phyloP scores from a whole-genome alignment of 2,888 invertebrate genomes.

The Plemyria rubiginata region DNA sequence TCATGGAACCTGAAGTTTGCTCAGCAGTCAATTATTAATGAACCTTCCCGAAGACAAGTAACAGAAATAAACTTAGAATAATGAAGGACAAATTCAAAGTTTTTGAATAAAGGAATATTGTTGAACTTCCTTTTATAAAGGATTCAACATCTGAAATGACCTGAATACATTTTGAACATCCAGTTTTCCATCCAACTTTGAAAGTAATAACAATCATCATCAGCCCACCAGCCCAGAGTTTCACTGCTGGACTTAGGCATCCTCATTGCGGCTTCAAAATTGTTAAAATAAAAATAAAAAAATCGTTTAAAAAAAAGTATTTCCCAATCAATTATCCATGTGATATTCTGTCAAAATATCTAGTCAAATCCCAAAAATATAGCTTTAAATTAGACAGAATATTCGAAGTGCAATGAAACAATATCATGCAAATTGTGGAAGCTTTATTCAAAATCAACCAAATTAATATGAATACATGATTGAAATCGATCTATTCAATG shows the following conservation, averaged over 20 bases:
- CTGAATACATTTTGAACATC: constrained; percentile 1
- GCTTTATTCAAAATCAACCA: constrained; percentile 25
- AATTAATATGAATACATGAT: constrained; percentile 16
- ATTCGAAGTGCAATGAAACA: constrained; percentile 15
- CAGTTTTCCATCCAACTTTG: constrained; percentile 3
- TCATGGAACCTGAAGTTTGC: constrained; percentile 19
- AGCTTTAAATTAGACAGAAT: neutral
- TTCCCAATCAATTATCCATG: no score
- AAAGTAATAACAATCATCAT: no score
- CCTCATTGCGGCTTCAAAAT: no score
- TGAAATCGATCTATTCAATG: constrained; percentile 6
- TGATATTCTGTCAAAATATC: no score
- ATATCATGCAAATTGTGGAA: constrained; percentile 15
- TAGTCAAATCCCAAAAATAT: no score
- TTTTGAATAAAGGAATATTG: constrained; percentile 24
- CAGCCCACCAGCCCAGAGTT: no score
- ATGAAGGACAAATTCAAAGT: constrained; percentile 22
- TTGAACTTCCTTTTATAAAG: constrained; percentile 14
- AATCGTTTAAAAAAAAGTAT: no score
- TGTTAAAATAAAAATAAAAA: no score
- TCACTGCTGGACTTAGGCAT: no score
- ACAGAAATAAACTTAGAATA: constrained; percentile 26
- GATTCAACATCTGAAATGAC: constrained; percentile 9
- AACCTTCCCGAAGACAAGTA: constrained; percentile 17
- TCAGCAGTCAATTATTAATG: constrained; percentile 26